Evolutionary conservation across 2,888 invertebrate genomes (phyloP).

Genomic region (Sarcophaga caerulescens): DNA sequence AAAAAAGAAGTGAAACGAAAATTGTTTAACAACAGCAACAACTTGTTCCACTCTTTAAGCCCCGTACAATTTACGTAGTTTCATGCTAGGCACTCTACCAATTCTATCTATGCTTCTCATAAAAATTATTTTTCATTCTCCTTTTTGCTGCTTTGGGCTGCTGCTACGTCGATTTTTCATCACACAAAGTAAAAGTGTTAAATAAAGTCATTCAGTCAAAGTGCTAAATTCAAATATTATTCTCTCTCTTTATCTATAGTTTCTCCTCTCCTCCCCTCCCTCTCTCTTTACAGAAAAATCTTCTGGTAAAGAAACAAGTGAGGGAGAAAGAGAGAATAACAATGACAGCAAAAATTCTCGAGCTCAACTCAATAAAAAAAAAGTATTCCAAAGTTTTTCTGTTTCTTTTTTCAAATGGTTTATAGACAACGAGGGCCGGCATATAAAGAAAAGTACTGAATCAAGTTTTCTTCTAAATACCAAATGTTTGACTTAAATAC

Average conservation of each 20-base stretch:
- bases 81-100: background rate
- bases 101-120: background rate
- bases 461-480: too few relatives aligned
- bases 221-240: conserved; percentile 63
- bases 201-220: conserved; percentile 67
- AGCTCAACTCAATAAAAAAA: conserved; percentile 64
- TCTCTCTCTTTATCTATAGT: conserved; percentile 2
- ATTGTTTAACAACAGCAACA: conserved; percentile 49
- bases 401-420: background rate
- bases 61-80: too few relatives aligned
- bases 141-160: background rate
- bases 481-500: too few relatives aligned
- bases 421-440: background rate
- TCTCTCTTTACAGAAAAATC: background rate
- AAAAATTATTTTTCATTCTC: conserved; percentile 21
- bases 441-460: background rate
- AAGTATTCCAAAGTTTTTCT: conserved; percentile 34
- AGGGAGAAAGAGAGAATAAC: conserved; percentile 14
- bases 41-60: background rate
- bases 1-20: conserved; percentile 30
- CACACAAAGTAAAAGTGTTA: conserved; percentile 66
- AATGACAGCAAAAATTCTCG: background rate
- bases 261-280: background rate
- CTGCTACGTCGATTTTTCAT: conserved; percentile 42
- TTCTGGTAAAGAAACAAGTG: background rate